Evolutionary conservation across 64 coral and sea anemone genomes (phyloP), one percentile per base, ranked within the genome.

Genomic region (Pachyseris speciosa): DNA sequence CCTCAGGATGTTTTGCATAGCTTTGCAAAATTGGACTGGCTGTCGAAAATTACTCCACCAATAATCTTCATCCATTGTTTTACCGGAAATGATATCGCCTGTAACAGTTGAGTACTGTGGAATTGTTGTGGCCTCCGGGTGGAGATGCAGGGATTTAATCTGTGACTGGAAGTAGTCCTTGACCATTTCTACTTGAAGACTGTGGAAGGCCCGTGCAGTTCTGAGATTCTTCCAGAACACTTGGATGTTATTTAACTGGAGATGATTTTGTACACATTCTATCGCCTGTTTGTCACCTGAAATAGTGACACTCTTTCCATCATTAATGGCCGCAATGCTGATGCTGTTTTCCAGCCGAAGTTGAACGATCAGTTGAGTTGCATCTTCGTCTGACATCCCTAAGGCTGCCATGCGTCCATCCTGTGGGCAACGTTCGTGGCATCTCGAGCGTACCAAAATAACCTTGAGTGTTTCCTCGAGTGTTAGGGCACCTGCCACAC

Each of bases 11-110:
- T 90, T 84, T 49, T 83, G 70, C n/a, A 90, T 38, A 22, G 93
- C 87, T 5, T 95, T 59, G 66, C 76, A 90, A 72, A 95, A 95
- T 16, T 69, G 59, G 12, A 95, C 93, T 20, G 27, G 26, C 25
- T 90, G 67, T 16, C 93, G 87, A 71, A 95, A 90, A 42, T 95
- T 95, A 28, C 64, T 11, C 93, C 93, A 95, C 93, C 93, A 95
- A 69, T 95, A 85, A 32, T 90, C 57, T 52, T 72, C 70, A 38
- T 90, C 50, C 70, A 95, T 27, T 73, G 84, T 69, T 76, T 91
- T 90, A 17, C 87, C 87, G n/a, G 72, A 69, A 28, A 95, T 37
- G 10, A 72, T 36, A 26, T 89, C 87, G 53, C 93, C 93, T 17
- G 53, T 57, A 10, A 91, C 87, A 27, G 87, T 90, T 28, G 93